Evolutionary conservation across 2,797 vertebrate species (phyloP).

Genomic region (Apogon talboti): DNA sequence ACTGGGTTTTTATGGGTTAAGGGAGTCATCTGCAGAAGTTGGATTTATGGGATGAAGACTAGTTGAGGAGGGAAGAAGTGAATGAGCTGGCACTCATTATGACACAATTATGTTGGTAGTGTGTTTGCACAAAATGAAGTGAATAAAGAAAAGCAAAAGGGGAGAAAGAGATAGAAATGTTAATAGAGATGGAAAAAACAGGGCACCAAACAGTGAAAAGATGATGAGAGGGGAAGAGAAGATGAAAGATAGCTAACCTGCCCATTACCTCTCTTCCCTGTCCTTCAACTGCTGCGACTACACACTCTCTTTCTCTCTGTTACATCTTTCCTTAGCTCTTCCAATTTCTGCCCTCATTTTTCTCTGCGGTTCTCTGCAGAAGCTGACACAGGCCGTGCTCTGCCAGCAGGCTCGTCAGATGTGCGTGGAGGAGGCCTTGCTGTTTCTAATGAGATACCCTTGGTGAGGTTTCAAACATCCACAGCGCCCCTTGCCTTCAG

Average conservation of each 20-base stretch:
- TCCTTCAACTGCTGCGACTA: constrained; percentile 50
- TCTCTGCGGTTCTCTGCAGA: constrained; percentile 5
- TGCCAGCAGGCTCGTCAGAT: constrained; percentile 25
- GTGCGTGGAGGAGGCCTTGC: constrained; percentile 33
- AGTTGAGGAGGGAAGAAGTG: constrained; percentile 5
- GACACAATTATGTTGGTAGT: constrained; percentile 28
- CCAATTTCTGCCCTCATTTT: constrained; percentile 36
- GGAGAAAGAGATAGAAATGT: constrained; percentile 16
- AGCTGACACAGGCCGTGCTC: constrained; percentile 9
- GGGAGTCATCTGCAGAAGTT: not conserved
- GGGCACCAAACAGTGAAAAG: constrained; percentile 5
- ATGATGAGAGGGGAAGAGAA: constrained; percentile 26
- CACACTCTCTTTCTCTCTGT: constrained; percentile 21
- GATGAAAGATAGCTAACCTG: constrained; percentile 40
- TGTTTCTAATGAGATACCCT: constrained; percentile 62
- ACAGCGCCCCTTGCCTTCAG: constrained; percentile 28
- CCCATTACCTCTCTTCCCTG: constrained; percentile 35
- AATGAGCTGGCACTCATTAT: constrained; percentile 30
- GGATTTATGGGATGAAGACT: constrained; percentile 6
- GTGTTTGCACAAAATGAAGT: constrained; percentile 49
- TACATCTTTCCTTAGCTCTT: constrained; percentile 20
- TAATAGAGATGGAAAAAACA: constrained; percentile 19
- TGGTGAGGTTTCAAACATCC: constrained; percentile 46
- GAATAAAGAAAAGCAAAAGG: constrained; percentile 39
- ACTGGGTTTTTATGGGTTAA: not conserved